These are phyloP conservation scores for Diabrotica balteata DNA, from an alignment of 2,888 invertebrate species.

Conservation along the genomic window DNA sequence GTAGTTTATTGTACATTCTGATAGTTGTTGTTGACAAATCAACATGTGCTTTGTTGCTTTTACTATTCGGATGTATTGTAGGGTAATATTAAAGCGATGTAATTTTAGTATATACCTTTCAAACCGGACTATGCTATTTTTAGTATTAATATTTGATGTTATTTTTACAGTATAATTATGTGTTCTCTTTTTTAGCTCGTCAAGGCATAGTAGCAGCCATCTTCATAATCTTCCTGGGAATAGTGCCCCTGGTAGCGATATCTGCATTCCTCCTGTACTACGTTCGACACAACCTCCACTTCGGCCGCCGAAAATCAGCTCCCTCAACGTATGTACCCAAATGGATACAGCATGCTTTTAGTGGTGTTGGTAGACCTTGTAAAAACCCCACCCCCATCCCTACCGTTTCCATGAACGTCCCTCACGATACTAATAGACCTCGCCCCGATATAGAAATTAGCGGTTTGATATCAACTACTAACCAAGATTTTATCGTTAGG, in stretches of 20 bases:
- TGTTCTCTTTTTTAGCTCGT: conserved; percentile 67
- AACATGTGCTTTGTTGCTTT: too few relatives aligned
- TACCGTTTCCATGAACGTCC: conserved; percentile 29
- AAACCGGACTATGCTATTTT: too few relatives aligned
- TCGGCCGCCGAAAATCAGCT: conserved; percentile 62
- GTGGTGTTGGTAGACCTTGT: conserved; percentile 49
- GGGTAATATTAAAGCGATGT: too few relatives aligned
- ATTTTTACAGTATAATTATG: too few relatives aligned
- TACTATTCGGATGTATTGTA: too few relatives aligned
- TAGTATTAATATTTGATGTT: too few relatives aligned
- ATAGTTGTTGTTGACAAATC: too few relatives aligned
- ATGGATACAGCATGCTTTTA: conserved; percentile 53
- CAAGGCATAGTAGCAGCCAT: conserved; percentile 80
- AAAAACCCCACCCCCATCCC: conserved; percentile 24
- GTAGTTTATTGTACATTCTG: too few relatives aligned
- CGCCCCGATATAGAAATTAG: conserved; percentile 66
- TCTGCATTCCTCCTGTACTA: conserved; percentile 77
- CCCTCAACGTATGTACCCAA: conserved; percentile 64
- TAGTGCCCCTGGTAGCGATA: conserved; percentile 77
- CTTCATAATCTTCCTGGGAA: conserved; percentile 86
- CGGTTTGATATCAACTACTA: conserved; percentile 72
- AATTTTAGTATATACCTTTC: too few relatives aligned
- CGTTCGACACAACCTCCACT: conserved; percentile 71
- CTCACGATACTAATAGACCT: conserved; percentile 30
- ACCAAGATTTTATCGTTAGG: conserved; percentile 63